Evolutionary conservation across 2,888 invertebrate species (phyloP), one percentile per base, ranked within the genome.

Genomic region (Luperina testacea): DNA sequence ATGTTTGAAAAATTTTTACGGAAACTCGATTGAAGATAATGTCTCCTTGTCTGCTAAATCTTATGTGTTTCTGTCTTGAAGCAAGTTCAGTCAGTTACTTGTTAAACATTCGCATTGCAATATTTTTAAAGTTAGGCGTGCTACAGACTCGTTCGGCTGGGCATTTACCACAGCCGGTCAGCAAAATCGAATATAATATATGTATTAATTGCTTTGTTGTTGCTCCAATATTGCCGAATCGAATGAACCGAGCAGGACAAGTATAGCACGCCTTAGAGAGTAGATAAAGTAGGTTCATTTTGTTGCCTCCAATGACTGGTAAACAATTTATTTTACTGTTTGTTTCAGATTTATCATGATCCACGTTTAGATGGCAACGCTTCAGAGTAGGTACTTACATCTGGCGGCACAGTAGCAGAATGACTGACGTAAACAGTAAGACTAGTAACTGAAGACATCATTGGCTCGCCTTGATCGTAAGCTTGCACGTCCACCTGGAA

Each of bases 391-490:
- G 4, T 75, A 94, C 96, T 95, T 92, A 97, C 97, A 90, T 97
- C 97, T 53, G 96, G 97, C 0, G 97, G 97, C 11, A 98, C 98
- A 0, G 98, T 97, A 0, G 98, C 98, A 0, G 98, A 98, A 92
- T 98, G 99, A 75, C 98, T 98, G 24, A 99, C 98, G 91, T 98
- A 98, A 7, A 99, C 97, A 0, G 98, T 98, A 0, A 99, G 97
- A 5, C 98, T 98, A 15, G 98, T 98, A 0, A 98, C 98, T 0
- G 98, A 98, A 0, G 98, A 98, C 89, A 99, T 96, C 89, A 98
- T 98, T 0, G 98, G 99, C 67, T 98, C 98, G 1, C 98, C 99
- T 92, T 98, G 97, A 91, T 99, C 99, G 90, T 98, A 98, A 0
- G 98, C 99, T 90, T 98, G 97, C 0, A 99, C 98, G 90, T 99